Evolutionary conservation across 2,797 vertebrate genomes (phyloP).

Genomic region (Xerus rutilus): DNA sequence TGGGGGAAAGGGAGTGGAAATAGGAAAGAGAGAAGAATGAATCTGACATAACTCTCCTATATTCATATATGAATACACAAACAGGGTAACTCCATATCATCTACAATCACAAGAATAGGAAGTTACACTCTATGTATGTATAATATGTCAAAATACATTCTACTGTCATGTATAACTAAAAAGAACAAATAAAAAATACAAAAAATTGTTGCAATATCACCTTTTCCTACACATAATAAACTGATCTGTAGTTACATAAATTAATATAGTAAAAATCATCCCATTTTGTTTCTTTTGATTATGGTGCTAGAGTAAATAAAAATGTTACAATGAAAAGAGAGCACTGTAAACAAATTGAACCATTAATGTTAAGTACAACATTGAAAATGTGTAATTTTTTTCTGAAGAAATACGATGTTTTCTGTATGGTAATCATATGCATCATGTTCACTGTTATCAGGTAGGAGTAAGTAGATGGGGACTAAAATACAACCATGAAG

Average conservation of each 20-base stretch:
- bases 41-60: too few species aligned
- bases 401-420: background rate
- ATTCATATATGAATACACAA: too few species aligned
- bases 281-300: constrained; percentile 58
- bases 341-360: constrained; percentile 21
- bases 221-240: background rate
- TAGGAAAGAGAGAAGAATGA: too few species aligned
- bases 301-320: constrained; percentile 35
- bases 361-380: background rate
- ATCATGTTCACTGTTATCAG: background rate
- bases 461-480: background rate
- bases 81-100: too few species aligned
- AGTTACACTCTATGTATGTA: too few species aligned
- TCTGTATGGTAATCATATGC: background rate
- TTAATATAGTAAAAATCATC: constrained; percentile 13
- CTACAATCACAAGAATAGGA: too few species aligned
- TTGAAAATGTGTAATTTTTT: background rate
- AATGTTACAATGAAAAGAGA: constrained; percentile 5
- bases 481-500: background rate
- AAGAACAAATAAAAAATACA: too few species aligned
- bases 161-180: too few species aligned
- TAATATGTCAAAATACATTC: too few species aligned
- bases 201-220: background rate
- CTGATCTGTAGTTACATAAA: background rate
- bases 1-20: too few species aligned